phyloP scores from a whole-genome alignment of 2,888 invertebrate species.

The Diaprepes abbreviatus region DNA sequence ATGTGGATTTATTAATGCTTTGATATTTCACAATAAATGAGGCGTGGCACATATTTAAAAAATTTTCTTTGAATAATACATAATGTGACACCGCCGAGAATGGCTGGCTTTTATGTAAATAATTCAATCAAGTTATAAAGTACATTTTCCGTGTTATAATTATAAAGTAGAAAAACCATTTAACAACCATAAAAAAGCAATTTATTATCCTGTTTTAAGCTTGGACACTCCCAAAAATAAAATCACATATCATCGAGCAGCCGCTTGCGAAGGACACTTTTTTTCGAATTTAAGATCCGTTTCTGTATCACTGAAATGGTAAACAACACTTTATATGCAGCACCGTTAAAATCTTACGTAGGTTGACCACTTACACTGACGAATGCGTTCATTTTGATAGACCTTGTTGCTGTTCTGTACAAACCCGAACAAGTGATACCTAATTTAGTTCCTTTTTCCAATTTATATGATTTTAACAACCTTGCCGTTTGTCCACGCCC shows the following conservation, averaged over 20 bases:
- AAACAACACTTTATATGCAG: not conserved
- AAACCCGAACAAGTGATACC: constrained; percentile 59
- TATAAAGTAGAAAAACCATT: not conserved
- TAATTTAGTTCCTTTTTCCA: constrained; percentile 50
- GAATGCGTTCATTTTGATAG: constrained; percentile 51
- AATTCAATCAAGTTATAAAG: not conserved
- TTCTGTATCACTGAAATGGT: constrained; percentile 4
- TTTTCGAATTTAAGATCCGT: constrained; percentile 10
- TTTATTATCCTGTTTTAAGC: constrained; percentile 5
- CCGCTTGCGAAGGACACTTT: not conserved
- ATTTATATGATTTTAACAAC: constrained; percentile 56
- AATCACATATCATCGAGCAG: constrained; percentile 6
- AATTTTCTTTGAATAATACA: not conserved
- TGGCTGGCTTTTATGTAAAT: not conserved
- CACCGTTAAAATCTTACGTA: constrained; percentile 5
- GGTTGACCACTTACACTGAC: constrained; percentile 49
- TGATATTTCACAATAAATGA: not conserved
- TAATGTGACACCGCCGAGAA: not conserved
- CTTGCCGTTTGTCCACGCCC: constrained; percentile 55
- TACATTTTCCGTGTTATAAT: not conserved
- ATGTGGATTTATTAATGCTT: not conserved
- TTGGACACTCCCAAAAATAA: constrained; percentile 11
- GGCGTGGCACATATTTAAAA: not conserved
- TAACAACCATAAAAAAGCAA: not conserved
- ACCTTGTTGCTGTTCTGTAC: constrained; percentile 51